phyloP scores from a whole-genome alignment of 2,888 invertebrate species.

The Graphium colonna region DNA sequence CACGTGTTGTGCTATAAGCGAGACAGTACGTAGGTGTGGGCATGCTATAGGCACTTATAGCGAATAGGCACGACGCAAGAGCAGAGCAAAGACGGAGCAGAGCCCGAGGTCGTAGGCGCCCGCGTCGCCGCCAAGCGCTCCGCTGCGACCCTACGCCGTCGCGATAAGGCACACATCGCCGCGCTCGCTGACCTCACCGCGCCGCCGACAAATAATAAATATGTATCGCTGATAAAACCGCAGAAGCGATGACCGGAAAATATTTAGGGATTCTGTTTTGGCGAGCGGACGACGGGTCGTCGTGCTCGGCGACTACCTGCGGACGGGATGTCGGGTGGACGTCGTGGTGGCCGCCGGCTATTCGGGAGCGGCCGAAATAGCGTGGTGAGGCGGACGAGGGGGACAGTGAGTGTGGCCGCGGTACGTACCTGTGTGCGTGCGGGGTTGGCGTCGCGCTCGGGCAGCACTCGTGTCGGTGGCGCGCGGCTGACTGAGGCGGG shows the following conservation, averaged over 20 bases:
- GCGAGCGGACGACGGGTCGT: slow-evolving; percentile 55
- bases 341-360: slow-evolving; percentile 46
- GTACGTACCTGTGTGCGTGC: slow-evolving; percentile 67
- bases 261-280: slow-evolving; percentile 68
- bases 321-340: slow-evolving; percentile 35
- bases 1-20: slow-evolving; percentile 18
- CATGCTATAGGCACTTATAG: slow-evolving; percentile 28
- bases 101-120: slow-evolving; percentile 58
- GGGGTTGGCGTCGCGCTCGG: slow-evolving; percentile 52
- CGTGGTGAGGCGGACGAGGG: slow-evolving; percentile 27
- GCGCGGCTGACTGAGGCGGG: slow-evolving; percentile 71
- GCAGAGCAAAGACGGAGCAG: slow-evolving; percentile 63
- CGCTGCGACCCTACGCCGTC: slow-evolving; percentile 64
- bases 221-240: slow-evolving; percentile 77
- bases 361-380: slow-evolving; percentile 42
- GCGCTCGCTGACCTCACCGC: slow-evolving; percentile 72
- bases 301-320: slow-evolving; percentile 40
- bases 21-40: slow-evolving; percentile 26
- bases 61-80: slow-evolving; percentile 67
- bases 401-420: slow-evolving; percentile 40
- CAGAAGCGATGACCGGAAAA: slow-evolving; percentile 74
- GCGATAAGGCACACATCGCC: slow-evolving; percentile 70
- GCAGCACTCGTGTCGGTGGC: slow-evolving; percentile 71
- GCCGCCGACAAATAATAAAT: slow-evolving; percentile 76
- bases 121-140: slow-evolving; percentile 41